These are phyloP conservation scores for Atta colombica DNA, from an alignment of 1,140 invertebrate species.

Conservation along the genomic window DNA sequence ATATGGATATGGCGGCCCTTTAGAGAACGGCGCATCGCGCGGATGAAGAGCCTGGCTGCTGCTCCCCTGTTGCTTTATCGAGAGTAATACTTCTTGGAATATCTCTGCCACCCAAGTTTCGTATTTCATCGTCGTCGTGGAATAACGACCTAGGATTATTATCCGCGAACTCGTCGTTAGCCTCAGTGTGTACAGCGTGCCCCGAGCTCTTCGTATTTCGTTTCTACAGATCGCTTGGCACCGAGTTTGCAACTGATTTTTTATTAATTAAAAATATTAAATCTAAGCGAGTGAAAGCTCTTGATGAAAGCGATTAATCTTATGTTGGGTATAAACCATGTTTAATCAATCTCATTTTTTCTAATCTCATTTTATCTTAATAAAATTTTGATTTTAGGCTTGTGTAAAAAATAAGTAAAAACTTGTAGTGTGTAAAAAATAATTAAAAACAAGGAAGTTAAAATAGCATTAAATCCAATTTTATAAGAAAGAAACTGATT, in stretches of 20 bases:
- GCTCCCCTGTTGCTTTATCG: slow-evolving; percentile 5
- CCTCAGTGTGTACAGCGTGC: slow-evolving; percentile 19
- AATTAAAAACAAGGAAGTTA: not conserved
- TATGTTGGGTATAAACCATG: not conserved
- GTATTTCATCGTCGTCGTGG: slow-evolving; percentile 54
- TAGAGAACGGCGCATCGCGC: slow-evolving; percentile 28
- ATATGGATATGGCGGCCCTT: slow-evolving; percentile 63
- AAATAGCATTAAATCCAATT: not conserved
- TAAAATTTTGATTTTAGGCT: not conserved
- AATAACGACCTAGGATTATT: slow-evolving; percentile 52
- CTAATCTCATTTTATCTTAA: not conserved
- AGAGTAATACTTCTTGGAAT: slow-evolving; percentile 37
- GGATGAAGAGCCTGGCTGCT: slow-evolving; percentile 14
- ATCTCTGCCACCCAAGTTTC: slow-evolving; percentile 46
- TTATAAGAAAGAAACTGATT: no score
- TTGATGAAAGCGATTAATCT: not conserved
- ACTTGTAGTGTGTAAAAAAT: not conserved
- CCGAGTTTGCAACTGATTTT: not conserved
- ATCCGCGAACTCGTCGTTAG: slow-evolving; percentile 53
- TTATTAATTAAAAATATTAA: slow-evolving; percentile 1
- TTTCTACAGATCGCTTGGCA: not conserved
- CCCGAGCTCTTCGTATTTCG: slow-evolving; percentile 48
- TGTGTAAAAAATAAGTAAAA: not conserved
- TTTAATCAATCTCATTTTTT: not conserved
- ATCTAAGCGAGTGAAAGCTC: not conserved